A percentile compares a stretch with the other conserved stretches of the same genome.
Conservation (phyloP, 2,888 invertebrate genomes). For the Thelaira solivaga region DNA sequence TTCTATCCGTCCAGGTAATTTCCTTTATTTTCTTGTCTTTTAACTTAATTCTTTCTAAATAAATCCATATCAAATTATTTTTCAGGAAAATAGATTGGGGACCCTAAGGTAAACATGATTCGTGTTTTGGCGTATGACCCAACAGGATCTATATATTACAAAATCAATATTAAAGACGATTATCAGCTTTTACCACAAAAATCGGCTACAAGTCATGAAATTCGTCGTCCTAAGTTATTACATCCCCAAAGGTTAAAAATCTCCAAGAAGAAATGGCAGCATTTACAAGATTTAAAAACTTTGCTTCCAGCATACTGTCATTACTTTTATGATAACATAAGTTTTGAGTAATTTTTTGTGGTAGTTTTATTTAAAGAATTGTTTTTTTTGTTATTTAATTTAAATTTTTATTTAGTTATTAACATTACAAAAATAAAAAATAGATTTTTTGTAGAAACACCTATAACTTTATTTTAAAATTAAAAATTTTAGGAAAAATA, state of each 20-base stretch:
- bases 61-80: no score
- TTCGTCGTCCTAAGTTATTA: conserved; percentile 10
- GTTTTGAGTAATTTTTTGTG: neutral
- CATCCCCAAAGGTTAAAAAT: conserved; percentile 1
- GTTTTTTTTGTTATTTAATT: no score
- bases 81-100: neutral
- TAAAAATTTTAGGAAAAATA: no score
- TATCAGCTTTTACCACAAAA: neutral
- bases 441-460: no score
- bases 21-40: no score
- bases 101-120: neutral
- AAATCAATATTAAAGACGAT: conserved; percentile 1
- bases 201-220: neutral
- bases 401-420: no score
- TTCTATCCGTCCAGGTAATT: no score
- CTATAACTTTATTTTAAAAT: no score
- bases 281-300: neutral
- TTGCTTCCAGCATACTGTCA: neutral
- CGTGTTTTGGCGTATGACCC: neutral
- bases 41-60: no score
- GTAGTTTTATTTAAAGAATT: neutral
- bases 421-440: no score
- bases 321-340: neutral
- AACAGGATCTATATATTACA: neutral
- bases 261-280: no score